Base-by-base conservation (phyloP, 2,797 vertebrate genomes). In the Phrynocephalus forsythii region DNA sequence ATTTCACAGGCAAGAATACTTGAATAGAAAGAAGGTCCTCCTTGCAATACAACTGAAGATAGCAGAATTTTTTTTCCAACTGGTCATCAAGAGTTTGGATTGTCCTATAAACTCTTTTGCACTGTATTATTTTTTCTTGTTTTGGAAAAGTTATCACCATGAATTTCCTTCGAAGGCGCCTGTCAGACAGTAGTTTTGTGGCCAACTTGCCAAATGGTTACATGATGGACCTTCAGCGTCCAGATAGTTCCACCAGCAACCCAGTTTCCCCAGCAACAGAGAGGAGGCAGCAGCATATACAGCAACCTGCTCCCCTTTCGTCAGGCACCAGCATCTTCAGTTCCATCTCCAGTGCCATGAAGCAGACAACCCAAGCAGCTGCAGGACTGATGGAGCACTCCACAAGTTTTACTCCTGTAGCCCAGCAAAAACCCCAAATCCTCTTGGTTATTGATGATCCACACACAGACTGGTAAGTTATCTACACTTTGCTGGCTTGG, bases 151-250 rank as follows among this genome's bases (percentile, higher is more conserved):
- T 67, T 38, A 89, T 72, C 66, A 92, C 93, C 89, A 99, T 99
- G 98, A 99, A 99, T 97, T 99, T 99, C 97, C 98, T 99, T 93
- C 97, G 98, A 78, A 96, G 98, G 24, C 98, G 98, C 86, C 97
- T 99, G 38, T 99, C 98, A 0, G 99, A 99, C 96, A 99, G 99
- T 91, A 99, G 98, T 94, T 99, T 99, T 0, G 98, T 99, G 93
- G 98, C 98, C 83, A 99, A 99, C 94, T 97, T 99, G 81, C 99
- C 99, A 85, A 99, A 99, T 0, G 98, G 98, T 94, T 99, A 99
- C 96, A 99, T 99, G 98, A 97, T 98, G 94, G 98, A 99, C 93
- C 95, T 98, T 91, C 98, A 99, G 95, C 96, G 98, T 84, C 98
- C 98, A 0, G 92, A 97, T 90, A 98, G 97, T 66, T 98, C 98